Base-by-base conservation (phyloP, 1,140 invertebrate species). In the Atopsyche davidsoni region DNA sequence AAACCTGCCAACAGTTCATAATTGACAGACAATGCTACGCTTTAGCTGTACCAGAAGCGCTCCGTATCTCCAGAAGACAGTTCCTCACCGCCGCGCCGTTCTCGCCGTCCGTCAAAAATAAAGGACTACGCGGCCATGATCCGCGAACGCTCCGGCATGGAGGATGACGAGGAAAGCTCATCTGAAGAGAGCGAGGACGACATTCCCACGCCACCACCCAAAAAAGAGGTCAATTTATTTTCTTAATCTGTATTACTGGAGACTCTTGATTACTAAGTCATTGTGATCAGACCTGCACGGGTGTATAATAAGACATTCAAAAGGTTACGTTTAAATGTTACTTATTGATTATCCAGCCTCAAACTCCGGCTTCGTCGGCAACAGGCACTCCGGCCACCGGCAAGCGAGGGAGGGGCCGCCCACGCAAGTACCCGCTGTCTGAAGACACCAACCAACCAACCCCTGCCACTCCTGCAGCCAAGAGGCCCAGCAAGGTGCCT, bases 41-140 rank as follows among this genome's bases (percentile, higher is more conserved):
- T n/a, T n/a, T n/a, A n/a, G n/a, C n/a, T n/a, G n/a, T n/a, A n/a
- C n/a, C n/a, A n/a, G n/a, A n/a, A n/a, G n/a, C n/a, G n/a, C n/a
- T n/a, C n/a, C n/a, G n/a, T n/a, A n/a, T n/a, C n/a, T n/a, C n/a
- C n/a, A n/a, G n/a, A n/a, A n/a, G n/a, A n/a, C n/a, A n/a, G n/a
- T n/a, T n/a, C n/a, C 2, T 35, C 40, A 7, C 31, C 48, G 2
- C 48, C 40, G 21, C 48, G 48, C 16, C 64, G 71, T 0, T 74
- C 71, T 0, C 64, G 68, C 7, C 55, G 71, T 7, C 68, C 69
- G 0, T 70, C 64, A 0, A 70, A 69, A 46, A 65, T 72, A 4
- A 72, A 68, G 58, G 68, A 74, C 50, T 74, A 74, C 55, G 71
- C 71, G 1, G 70, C 70, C 54, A 70, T 74, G 67, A 65, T 74